Base-by-base conservation (phyloP, 2,797 vertebrate species). In the Lerista edwardsae region DNA sequence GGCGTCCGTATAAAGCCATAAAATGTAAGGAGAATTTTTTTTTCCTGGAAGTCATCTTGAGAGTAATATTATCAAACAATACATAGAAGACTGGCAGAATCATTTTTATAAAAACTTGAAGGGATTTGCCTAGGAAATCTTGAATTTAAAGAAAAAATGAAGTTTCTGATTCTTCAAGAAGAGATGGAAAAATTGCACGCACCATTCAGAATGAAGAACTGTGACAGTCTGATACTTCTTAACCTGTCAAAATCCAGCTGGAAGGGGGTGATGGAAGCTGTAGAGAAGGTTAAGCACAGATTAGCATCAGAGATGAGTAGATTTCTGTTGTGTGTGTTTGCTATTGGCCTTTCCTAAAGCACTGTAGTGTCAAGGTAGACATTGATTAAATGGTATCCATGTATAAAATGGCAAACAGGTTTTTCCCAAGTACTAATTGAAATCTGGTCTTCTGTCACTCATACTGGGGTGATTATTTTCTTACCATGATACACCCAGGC, bases 241-340 rank as follows among this genome's bases (percentile, higher is more conserved):
- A 84, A 84, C 65, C 83, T 87, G 71, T 83, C 69, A 88, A 86
- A 92, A 83, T 74, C 71, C 34, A 76, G 27, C 64, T 84, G 72
- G 76, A 90, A 89, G 59, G 47, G 0, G 0, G 36, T 88, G 71
- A 72, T 73, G 65, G 65, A 87, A 89, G 65, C 68, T 79, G 44
- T 85, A 84, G 82, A 79, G 73, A 76, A 87, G 34, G 73, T 89
- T 90, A 81, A 86, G 80, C 84, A 86, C 73, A 83, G 34, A 44
- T 81, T 85, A 72, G 84, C 65, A 81, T 80, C 47, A 71, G 80
- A 87, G 23, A 29, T 86, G 25, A 90, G 29, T 31, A 34, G 47
- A 84, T 47, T 79, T 84, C 75, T 89, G 67, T 36, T 71, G 67
- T 62, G 7, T 21, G 62, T 65, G n/a, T 27, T 51, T 36, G 25